Base-by-base conservation (phyloP, 2,888 invertebrate species). In the Troides aeacus region DNA sequence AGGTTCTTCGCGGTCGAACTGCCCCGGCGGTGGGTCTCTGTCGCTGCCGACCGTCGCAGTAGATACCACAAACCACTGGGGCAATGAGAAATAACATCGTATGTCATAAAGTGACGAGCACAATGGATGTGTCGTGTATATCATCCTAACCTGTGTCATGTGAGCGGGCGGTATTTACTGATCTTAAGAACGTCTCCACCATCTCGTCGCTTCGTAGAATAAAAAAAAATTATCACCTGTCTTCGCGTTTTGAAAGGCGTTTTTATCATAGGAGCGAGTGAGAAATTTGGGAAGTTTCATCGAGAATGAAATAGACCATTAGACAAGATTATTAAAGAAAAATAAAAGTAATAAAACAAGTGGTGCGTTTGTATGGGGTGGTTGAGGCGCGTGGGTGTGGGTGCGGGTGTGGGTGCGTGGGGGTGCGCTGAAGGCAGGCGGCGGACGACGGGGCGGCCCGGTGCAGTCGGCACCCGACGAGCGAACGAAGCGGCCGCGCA, bases 281-380 rank as follows among this genome's bases (percentile, higher is more conserved):
- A 76, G 76, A 85, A 85, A 85, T 84, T 87, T 83, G 78, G 81
- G 80, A 87, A 88, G 82, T 87, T 86, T 82, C 84, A 82, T 83
- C 79, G 81, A 84, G 80, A 85, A 81, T 63, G 83, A 86, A 87
- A 88, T 88, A 87, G 84, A 86, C 86, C 85, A 88, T 88, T 87
- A 86, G 84, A 87, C 84, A 86, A 84, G 85, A 88, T 88, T 88
- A 89, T 89, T 89, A 87, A 89, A 89, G 87, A 89, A 89, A 89
- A 87, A 89, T 88, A 89, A 88, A 88, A 88, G 86, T 85, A 88
- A 88, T 89, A 87, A 89, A 89, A 88, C 81, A 86, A 89, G 86
- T 85, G 85, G 86, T 88, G 78, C 76, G 73, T 73, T 73, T 69
- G 71, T 71, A 15, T 15, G 5, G 73, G 72, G 67, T 72, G 74